These are phyloP conservation scores for Scaptodrosophila latifasciaeformis DNA, from an alignment of 2,888 invertebrate genomes.

Conservation along the genomic window DNA sequence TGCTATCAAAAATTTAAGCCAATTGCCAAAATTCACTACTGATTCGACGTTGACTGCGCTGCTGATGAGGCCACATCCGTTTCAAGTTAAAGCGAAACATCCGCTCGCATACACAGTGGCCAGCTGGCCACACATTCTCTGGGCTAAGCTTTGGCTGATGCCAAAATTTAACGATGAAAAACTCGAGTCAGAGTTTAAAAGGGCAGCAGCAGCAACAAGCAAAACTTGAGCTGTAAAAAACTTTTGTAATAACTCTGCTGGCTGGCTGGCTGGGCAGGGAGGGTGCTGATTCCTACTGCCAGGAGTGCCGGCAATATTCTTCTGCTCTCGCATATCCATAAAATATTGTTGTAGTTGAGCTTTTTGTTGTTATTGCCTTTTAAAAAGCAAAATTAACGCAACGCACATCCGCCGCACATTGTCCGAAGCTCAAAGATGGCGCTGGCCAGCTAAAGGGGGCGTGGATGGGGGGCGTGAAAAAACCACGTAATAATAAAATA, in stretches of 20 bases:
- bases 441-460: not conserved
- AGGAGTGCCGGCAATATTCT: too few relatives aligned
- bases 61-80: conserved; percentile 18
- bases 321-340: conserved; percentile 54
- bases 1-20: conserved; percentile 39
- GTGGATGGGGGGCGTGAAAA: conserved; percentile 36
- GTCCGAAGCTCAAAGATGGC: too few relatives aligned
- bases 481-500: conserved; percentile 60
- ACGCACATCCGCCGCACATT: too few relatives aligned
- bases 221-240: conserved; percentile 38
- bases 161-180: conserved; percentile 37
- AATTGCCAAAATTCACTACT: conserved; percentile 12
- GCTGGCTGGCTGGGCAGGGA: conserved; percentile 5
- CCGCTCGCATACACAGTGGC: conserved; percentile 3
- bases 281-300: conserved; percentile 14
- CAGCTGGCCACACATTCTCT: not conserved
- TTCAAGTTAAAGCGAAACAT: conserved; percentile 28
- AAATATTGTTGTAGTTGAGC: conserved; percentile 37
- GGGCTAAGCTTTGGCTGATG: conserved; percentile 24
- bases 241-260: conserved; percentile 49
- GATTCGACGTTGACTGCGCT: not conserved
- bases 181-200: conserved; percentile 28
- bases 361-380: conserved; percentile 22
- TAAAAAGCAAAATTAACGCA: conserved; percentile 55
- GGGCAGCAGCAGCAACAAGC: conserved; percentile 27